These are phyloP conservation scores for Hyposoter didymator DNA, from an alignment of 2,888 invertebrate genomes.

Conservation along the genomic window DNA sequence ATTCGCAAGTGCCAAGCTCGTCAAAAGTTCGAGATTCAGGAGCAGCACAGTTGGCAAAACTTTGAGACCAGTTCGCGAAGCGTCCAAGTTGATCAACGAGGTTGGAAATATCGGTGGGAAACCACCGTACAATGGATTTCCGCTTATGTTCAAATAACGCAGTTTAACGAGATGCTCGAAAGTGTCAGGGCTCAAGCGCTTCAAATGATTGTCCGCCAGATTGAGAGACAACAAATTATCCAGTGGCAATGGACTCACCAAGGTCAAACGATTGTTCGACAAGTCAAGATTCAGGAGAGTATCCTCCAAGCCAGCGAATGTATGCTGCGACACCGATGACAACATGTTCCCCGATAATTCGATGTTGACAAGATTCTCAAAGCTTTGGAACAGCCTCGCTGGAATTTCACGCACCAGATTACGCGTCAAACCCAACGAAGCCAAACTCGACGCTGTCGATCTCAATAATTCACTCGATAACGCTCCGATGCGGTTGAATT, in stretches of 20 bases:
- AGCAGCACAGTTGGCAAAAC: constrained; percentile 90
- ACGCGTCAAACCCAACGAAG: constrained; percentile 91
- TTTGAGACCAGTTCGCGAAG: constrained; percentile 91
- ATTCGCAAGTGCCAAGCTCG: constrained; percentile 89
- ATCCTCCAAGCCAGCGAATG: constrained; percentile 91
- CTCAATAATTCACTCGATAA: constrained; percentile 91
- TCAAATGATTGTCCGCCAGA: constrained; percentile 92
- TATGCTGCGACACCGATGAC: constrained; percentile 89
- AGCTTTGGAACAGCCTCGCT: constrained; percentile 91
- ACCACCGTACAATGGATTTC: constrained; percentile 90
- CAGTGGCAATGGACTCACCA: constrained; percentile 88
- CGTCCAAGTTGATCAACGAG: constrained; percentile 88
- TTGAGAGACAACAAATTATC: constrained; percentile 89
- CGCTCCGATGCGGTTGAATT: constrained; percentile 95
- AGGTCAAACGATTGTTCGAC: constrained; percentile 90
- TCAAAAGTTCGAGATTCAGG: constrained; percentile 88
- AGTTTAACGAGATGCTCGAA: constrained; percentile 89
- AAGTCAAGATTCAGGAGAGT: constrained; percentile 90
- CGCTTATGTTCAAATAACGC: constrained; percentile 90
- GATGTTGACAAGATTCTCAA: constrained; percentile 89
- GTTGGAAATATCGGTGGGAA: constrained; percentile 86
- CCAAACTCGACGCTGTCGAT: constrained; percentile 88
- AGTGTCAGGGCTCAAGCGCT: constrained; percentile 89
- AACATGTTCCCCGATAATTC: constrained; percentile 93
- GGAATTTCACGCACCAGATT: constrained; percentile 96